Evolutionary conservation across 2,888 invertebrate genomes (phyloP), one percentile per base, ranked within the genome.

Genomic region (Diarsia brunnea): DNA sequence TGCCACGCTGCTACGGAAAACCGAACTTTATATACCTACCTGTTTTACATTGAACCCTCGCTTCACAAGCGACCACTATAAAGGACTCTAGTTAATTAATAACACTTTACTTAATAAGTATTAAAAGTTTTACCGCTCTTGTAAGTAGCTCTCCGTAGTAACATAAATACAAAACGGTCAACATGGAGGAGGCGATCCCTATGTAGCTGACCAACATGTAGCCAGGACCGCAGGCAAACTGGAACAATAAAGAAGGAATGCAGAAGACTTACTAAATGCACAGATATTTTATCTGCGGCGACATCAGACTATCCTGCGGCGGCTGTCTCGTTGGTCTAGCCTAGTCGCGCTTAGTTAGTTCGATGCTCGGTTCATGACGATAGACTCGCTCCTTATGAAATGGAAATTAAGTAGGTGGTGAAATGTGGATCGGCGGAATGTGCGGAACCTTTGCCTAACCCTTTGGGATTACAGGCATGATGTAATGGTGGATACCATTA

Each of bases 121-220:
- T 67, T 72, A 66, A 79, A 80, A 78, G 69, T 73, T 61, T 76
- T 87, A 90, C 90, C 87, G 88, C 88, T 65, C 64, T 45, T 2
- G 82, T 88, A 21, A 91, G 86, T 11, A 86, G 45, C 43, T 91
- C 90, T 24, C 88, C 89, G 63, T 84, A 89, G 75, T 88, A 90
- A 66, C 91, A 90, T 64, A 90, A 65, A 71, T 78, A 85, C 5
- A 91, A 77, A 21, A 87, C 69, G 45, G 71, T 77, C 10, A 83
- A 63, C 43, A 89, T 55, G 60, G 84, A 78, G 0, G 73, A 45
- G 1, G 76, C 69, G 0, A 89, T 82, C 4, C 79, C 90, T 3
- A 85, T 21, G 65, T 89, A 90, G 66, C 89, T 87, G 61, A 75
- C 81, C n/a, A 87, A 10, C 75, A 78, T 85, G 67, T 90, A 82